Percentiles rank a stretch among this genome's conserved stretches.
These are phyloP conservation scores for Raja brachyura DNA, from an alignment of 2,113 vertebrate genomes.

Conservation along the genomic window DNA sequence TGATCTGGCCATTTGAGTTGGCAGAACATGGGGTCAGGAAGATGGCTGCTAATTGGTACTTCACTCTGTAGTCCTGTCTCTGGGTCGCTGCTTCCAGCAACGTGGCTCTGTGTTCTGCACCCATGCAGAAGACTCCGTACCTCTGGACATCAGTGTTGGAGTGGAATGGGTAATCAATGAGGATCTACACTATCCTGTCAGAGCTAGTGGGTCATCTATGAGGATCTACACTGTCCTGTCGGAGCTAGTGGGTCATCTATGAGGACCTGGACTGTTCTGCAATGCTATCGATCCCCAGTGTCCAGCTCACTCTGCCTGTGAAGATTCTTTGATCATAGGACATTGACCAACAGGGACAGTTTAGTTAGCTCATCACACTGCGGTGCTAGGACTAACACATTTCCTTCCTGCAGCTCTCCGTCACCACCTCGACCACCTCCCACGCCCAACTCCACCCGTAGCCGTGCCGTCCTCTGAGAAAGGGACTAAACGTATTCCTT, in stretches of 20 bases:
- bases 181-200: too few species aligned
- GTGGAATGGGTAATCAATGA: too few species aligned
- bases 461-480: background rate
- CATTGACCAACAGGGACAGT: background rate
- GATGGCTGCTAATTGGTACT: background rate
- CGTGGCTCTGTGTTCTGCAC: background rate
- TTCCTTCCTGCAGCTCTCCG: background rate
- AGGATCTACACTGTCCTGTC: too few species aligned
- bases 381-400: background rate
- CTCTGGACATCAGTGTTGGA: background rate
- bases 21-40: background rate
- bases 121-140: background rate
- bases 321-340: background rate
- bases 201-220: too few species aligned
- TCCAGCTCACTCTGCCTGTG: too few species aligned
- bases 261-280: too few species aligned
- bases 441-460: too few species aligned
- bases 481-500: background rate
- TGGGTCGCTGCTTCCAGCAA: background rate
- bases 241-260: too few species aligned
- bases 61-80: background rate
- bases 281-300: too few species aligned
- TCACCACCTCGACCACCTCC: too few species aligned
- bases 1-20: background rate
- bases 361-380: background rate